Evolutionary conservation across 2,888 invertebrate species (phyloP).

Genomic region (Drosophila hamatofila): DNA sequence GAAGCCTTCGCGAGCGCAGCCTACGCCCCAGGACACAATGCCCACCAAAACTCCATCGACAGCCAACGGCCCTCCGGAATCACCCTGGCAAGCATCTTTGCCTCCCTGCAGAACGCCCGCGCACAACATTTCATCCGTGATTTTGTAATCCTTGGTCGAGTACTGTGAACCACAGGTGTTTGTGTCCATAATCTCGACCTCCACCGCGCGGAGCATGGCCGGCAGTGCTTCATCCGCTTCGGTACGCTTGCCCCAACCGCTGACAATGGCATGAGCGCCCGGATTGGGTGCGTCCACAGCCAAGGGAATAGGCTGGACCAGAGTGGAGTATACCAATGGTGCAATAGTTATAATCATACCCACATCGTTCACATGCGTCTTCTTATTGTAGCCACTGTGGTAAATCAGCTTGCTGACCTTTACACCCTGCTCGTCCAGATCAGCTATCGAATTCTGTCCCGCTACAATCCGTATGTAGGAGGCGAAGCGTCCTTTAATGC

Average conservation of each 20-base stretch:
- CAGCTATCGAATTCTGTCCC: conserved; percentile 71
- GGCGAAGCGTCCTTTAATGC: conserved; percentile 74
- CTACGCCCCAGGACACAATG: conserved; percentile 82
- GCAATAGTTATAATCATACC: conserved; percentile 86
- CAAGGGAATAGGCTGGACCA: conserved; percentile 84
- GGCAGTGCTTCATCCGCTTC: conserved; percentile 67
- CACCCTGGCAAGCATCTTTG: conserved; percentile 81
- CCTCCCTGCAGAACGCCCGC: conserved; percentile 73
- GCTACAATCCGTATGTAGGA: conserved; percentile 72
- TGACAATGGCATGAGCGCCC: conserved; percentile 70
- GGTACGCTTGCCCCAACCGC: conserved; percentile 82
- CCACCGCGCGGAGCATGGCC: conserved; percentile 85
- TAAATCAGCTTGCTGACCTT: conserved; percentile 67
- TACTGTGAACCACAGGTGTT: conserved; percentile 86
- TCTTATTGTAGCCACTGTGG: conserved; percentile 70
- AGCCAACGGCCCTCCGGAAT: conserved; percentile 83
- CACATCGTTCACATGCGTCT: conserved; percentile 87
- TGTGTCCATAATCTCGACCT: conserved; percentile 86
- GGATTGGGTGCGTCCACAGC: conserved; percentile 60
- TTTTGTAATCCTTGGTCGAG: conserved; percentile 63
- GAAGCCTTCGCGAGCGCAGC: conserved; percentile 76
- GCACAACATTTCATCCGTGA: conserved; percentile 81
- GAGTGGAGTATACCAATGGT: conserved; percentile 84
- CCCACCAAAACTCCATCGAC: conserved; percentile 73
- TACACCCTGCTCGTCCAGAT: conserved; percentile 65